A percentile compares a stretch with the other conserved stretches of the same genome.
phyloP scores from a whole-genome alignment of 2,888 invertebrate genomes.

The Andrena minutula region DNA sequence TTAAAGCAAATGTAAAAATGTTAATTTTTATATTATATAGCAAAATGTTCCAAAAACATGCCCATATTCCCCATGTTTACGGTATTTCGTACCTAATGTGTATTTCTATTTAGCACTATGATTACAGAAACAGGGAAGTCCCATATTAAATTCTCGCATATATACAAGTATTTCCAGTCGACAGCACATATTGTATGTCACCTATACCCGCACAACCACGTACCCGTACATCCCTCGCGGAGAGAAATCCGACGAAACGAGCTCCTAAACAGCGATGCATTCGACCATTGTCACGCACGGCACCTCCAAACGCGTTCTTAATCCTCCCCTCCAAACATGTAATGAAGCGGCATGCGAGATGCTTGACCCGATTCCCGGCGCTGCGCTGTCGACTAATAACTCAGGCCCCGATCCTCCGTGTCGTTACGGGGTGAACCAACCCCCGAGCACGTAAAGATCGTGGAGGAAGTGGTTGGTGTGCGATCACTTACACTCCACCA shows the following conservation, averaged over 20 bases:
- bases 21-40: too few species aligned
- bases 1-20: too few species aligned
- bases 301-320: slow-evolving; percentile 54
- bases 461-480: slow-evolving; percentile 9
- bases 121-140: neutral
- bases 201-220: neutral
- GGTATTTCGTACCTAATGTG: too few species aligned
- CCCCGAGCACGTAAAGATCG: slow-evolving; percentile 32
- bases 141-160: slow-evolving; percentile 13
- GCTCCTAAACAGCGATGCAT: slow-evolving; percentile 31
- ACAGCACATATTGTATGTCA: slow-evolving; percentile 11
- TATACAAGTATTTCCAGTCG: slow-evolving; percentile 23
- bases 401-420: slow-evolving; percentile 57
- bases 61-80: too few species aligned
- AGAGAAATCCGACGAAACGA: slow-evolving; percentile 39
- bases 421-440: slow-evolving; percentile 43
- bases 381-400: slow-evolving; percentile 58
- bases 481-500: slow-evolving; percentile 4
- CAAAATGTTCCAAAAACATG: too few species aligned
- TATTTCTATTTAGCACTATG: neutral
- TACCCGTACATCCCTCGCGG: neutral
- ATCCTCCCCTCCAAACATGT: slow-evolving; percentile 56
- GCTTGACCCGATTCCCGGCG: slow-evolving; percentile 75
- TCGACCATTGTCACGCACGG: slow-evolving; percentile 43
- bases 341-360: slow-evolving; percentile 65